Evolutionary conservation across 53 echinoderm and acorn worm genomes (phyloP), one percentile per base, ranked within the genome.

Genomic region (Actinopyga echinites): DNA sequence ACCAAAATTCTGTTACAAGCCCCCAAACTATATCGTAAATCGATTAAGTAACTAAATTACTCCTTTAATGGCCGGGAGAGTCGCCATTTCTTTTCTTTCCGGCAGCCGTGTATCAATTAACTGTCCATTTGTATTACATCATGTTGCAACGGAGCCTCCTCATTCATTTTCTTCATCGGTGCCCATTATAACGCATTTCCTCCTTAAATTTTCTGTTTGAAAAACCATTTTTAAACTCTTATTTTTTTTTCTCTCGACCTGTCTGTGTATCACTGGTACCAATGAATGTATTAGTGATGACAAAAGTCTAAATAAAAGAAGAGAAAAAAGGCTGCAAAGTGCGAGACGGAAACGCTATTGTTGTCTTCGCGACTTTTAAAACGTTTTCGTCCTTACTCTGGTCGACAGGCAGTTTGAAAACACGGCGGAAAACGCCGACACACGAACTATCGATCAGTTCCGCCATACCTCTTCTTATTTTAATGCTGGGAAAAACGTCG

Each of bases 11-110:
- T 71, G 45, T 71, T 28, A 71, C 71, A 71, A 44, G 22, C 26
- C 44, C 23, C 40, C n/a, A 71, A 44, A 28, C 24, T 25, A 40
- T 21, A 71, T 71, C 40, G 37, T 71, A 38, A 26, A 71, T 71
- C 71, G 71, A 71, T 71, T 71, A 71, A 71, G 71, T 71, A 71
- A 71, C 71, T 71, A 36, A 71, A 71, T 71, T 71, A 40, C 71
- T 71, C 71, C 42, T 23, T 49, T 71, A 71, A 71, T 71, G 44
- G 71, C 71, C n/a, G 21, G 25, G 11, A 44, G 22, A 44, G 71
- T 44, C 71, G 71, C 71, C 71, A 49, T 71, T 38, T 24, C 71
- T 71, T 40, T 71, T 71, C 40, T 71, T 24, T 71, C 23, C 24
- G 9, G 40, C 71, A 42, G 24, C 44, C 71, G 44, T 71, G 29